These are phyloP conservation scores for Mirza zaza DNA, from an alignment of 2,113 vertebrate genomes.

Conservation along the genomic window DNA sequence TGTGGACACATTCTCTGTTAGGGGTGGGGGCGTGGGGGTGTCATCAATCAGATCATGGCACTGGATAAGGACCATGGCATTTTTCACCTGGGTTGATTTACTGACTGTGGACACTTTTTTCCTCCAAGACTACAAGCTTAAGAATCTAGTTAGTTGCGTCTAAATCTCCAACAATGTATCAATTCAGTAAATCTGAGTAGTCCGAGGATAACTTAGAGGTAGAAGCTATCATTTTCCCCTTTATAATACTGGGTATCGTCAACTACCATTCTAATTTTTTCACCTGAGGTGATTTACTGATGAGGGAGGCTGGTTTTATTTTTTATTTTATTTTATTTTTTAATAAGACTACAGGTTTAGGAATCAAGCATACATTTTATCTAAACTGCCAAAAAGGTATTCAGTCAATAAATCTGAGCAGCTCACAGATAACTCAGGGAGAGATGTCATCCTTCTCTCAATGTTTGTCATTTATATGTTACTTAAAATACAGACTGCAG, in stretches of 20 bases:
- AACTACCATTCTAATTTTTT: background rate
- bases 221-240: background rate
- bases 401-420: background rate
- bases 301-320: background rate
- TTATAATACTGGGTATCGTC: background rate
- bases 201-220: background rate
- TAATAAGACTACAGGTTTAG: slow-evolving; percentile 10
- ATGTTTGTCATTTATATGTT: background rate
- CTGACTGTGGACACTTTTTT: background rate
- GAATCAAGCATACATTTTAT: background rate
- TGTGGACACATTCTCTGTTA: background rate
- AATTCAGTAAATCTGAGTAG: background rate
- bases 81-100: background rate
- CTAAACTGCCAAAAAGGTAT: background rate
- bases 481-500: background rate
- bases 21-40: background rate
- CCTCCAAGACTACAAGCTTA: background rate
- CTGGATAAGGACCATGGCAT: background rate
- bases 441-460: background rate
- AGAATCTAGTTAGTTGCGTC: background rate
- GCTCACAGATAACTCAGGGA: background rate
- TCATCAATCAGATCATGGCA: background rate
- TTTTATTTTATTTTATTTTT: background rate
- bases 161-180: background rate
- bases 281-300: background rate